Base-by-base conservation (phyloP, 2,797 vertebrate species). In the Crossoptilon crossoptilon region DNA sequence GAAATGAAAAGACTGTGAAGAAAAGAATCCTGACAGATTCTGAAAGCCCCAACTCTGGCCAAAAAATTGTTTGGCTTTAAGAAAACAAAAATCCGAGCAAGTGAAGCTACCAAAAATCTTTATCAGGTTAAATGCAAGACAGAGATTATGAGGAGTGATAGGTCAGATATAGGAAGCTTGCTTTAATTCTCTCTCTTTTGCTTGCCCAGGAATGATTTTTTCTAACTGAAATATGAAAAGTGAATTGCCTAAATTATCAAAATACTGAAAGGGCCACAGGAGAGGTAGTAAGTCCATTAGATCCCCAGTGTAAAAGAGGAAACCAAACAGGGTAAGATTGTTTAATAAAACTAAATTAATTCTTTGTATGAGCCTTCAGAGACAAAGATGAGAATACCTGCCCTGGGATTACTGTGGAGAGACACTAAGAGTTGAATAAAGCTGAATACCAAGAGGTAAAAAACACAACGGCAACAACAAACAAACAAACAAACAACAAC, bases 231-330 rank as follows among this genome's bases (percentile, higher is more conserved):
- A 94, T 68, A 91, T 4, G 6, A 80, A 84, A 86, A 87, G 35
- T n/a, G 55, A 83, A 78, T 78, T 83, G 13, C 59, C 84, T 68
- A 88, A 91, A 92, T 76, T 64, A 78, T 31, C 76, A 72, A 78
- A 89, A 53, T 59, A 76, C 87, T 90, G 27, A 37, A 94, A 73
- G 13, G 17, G 81, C 15, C 60, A 71, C 8, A 53, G 12, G 23
- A 91, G 24, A 94, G n/a, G n/a, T 24, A 43, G 5, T 19, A 77
- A 88, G 27, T 55, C 73, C 49, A 67, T 75, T 56, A 89, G 48
- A 78, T 4, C 3, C 3, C 10, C 35, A 48, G 7, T 24, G 31
- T 11, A 70, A 81, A 88, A 70, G 43, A 66, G 6, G 21, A 80
- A 81, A 80, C 66, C 39, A 87, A 80, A 83, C 10, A 84, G 29